A percentile compares a stretch with the other conserved stretches of the same genome.
Evolutionary conservation across 2,797 vertebrate genomes (phyloP).

Genomic region (Eurystomus glaucurus): DNA sequence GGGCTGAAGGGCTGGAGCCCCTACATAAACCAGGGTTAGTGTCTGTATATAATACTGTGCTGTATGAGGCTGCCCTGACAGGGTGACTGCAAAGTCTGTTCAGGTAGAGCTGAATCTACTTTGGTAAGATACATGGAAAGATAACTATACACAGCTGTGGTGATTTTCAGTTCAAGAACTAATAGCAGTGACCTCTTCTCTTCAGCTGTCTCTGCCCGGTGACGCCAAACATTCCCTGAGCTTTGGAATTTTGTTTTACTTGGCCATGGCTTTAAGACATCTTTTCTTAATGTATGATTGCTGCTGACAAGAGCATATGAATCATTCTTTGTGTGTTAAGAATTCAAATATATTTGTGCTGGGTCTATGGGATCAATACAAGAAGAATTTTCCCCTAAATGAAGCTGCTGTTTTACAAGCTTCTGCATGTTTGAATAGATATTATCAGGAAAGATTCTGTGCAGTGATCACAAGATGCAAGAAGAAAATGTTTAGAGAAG

Average conservation of each 20-base stretch:
- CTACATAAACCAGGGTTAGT: background rate
- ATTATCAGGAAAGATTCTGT: background rate
- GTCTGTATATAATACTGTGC: accelerated
- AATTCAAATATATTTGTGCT: background rate
- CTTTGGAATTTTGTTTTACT: background rate
- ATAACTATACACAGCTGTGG: background rate
- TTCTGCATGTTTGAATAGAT: background rate
- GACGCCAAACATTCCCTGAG: background rate
- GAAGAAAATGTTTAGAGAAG: background rate
- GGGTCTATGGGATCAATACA: background rate
- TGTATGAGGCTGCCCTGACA: background rate
- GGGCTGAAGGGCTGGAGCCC: background rate
- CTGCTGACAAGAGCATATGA: background rate
- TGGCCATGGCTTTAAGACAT: background rate
- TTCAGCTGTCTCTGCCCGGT: background rate
- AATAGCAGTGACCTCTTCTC: background rate
- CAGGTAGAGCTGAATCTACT: background rate
- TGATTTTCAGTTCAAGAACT: background rate
- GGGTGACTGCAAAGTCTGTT: background rate
- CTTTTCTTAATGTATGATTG: background rate
- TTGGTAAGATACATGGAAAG: background rate
- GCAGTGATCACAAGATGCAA: background rate
- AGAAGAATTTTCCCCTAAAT: background rate
- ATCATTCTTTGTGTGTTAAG: background rate
- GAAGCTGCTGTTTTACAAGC: background rate